These are phyloP conservation scores for Orchestia grillus DNA, from an alignment of 1,140 invertebrate genomes.

Conservation along the genomic window DNA sequence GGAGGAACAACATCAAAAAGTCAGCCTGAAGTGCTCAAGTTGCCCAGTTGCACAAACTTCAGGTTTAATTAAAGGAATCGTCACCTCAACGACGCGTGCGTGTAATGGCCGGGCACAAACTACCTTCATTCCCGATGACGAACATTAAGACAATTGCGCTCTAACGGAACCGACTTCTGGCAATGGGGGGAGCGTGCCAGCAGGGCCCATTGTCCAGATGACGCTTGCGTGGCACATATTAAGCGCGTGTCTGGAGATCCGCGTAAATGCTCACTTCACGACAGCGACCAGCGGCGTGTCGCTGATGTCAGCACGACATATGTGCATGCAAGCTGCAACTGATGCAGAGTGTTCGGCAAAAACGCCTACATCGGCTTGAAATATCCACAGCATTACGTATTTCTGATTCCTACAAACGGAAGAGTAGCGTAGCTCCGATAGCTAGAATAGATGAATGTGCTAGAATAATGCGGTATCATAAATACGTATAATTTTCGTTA, in stretches of 20 bases:
- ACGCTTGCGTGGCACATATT: neutral
- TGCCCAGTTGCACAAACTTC: neutral
- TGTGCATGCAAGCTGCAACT: too few relatives aligned
- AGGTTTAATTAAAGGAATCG: constrained; percentile 9
- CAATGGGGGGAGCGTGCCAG: neutral
- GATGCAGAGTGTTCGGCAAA: too few relatives aligned
- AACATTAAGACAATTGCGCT: neutral
- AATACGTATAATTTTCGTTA: too few relatives aligned
- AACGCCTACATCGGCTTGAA: too few relatives aligned
- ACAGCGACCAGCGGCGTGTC: too few relatives aligned
- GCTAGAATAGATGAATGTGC: too few relatives aligned
- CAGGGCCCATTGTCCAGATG: neutral
- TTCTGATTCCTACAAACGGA: too few relatives aligned
- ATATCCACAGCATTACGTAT: too few relatives aligned
- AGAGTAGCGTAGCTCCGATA: too few relatives aligned
- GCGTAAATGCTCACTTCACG: neutral
- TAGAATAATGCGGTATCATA: too few relatives aligned
- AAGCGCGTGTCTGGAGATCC: neutral
- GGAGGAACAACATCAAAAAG: constrained; percentile 1
- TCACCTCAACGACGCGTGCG: constrained; percentile 3
- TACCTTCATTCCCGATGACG: constrained; percentile 6
- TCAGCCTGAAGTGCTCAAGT: constrained; percentile 6
- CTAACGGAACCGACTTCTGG: neutral
- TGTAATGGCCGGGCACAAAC: neutral
- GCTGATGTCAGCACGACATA: too few relatives aligned